phyloP scores from a whole-genome alignment of 2,888 invertebrate species.

The Drosophila robusta region DNA sequence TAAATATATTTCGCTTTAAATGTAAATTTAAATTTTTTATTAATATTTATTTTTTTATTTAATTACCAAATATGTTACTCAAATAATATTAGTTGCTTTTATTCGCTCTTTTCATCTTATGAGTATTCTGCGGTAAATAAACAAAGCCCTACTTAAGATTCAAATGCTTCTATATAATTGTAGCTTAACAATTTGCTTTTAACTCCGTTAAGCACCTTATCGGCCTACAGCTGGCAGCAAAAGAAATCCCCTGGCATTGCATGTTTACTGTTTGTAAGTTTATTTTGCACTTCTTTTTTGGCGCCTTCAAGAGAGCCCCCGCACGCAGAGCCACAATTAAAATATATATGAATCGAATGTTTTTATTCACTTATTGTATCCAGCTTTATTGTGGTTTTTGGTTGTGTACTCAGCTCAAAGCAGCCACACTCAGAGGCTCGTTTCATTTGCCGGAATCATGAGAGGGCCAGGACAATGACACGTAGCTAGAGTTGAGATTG shows the following conservation, averaged over 20 bases:
- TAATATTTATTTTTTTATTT: too few species aligned
- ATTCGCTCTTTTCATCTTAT: too few species aligned
- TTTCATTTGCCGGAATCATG: conserved; percentile 14
- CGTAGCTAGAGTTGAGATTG: not conserved
- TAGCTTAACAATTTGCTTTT: not conserved
- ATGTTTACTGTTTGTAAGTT: conserved; percentile 63
- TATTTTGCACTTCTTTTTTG: conserved; percentile 41
- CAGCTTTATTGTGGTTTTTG: conserved; percentile 2
- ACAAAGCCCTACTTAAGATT: too few species aligned
- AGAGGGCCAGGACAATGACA: conserved; percentile 10
- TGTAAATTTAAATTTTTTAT: too few species aligned
- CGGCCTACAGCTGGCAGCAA: not conserved
- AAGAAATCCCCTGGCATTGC: conserved; percentile 35
- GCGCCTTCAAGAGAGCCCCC: conserved; percentile 5
- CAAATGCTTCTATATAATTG: too few species aligned
- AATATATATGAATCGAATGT: conserved; percentile 3
- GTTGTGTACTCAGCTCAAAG: not conserved
- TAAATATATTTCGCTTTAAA: too few species aligned
- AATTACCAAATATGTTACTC: too few species aligned
- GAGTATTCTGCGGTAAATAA: too few species aligned
- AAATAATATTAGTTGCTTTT: too few species aligned
- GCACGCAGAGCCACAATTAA: conserved; percentile 9
- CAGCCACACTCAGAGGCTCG: not conserved
- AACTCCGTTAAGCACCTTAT: not conserved
- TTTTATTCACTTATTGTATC: not conserved